Percentiles rank a stretch among this genome's conserved stretches.
Conservation (phyloP, 2,113 vertebrate genomes). For the Pseudorectes ferrugineus region DNA sequence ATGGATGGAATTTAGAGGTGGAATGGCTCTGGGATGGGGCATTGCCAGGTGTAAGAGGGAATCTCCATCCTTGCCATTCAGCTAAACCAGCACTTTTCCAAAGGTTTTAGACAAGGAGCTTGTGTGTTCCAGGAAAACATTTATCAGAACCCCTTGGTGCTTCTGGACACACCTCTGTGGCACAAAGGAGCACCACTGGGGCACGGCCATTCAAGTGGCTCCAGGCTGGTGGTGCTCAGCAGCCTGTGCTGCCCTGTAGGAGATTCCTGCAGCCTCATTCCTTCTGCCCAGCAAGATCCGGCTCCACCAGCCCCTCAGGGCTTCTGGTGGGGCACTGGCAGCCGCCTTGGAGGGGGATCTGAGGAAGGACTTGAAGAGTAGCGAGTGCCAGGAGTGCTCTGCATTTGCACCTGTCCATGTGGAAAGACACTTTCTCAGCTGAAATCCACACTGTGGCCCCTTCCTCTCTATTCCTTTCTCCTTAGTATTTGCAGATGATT, state of each 20-base stretch:
- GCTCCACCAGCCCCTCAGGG: neutral
- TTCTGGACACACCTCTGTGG: neutral
- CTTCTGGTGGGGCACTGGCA: neutral
- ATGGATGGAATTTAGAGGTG: neutral
- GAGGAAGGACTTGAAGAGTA: neutral
- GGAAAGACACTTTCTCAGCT: neutral
- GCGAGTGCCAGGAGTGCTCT: neutral
- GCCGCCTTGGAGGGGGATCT: neutral
- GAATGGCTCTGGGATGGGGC: neutral
- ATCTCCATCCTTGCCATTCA: neutral
- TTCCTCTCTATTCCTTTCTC: neutral
- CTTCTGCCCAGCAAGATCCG: neutral
- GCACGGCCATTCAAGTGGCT: neutral
- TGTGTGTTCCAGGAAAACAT: neutral
- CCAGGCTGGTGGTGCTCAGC: neutral
- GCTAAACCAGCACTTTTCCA: neutral
- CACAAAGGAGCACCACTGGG: neutral
- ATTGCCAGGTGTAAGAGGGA: neutral
- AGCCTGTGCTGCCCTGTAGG: neutral
- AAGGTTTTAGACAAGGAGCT: neutral
- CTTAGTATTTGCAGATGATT: slow-evolving; percentile 1
- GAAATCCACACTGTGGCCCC: neutral
- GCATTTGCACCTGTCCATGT: neutral
- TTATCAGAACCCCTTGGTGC: neutral
- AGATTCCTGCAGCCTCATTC: neutral